Conservation (phyloP, 2,888 invertebrate species). For the Amphipoea oculea region DNA sequence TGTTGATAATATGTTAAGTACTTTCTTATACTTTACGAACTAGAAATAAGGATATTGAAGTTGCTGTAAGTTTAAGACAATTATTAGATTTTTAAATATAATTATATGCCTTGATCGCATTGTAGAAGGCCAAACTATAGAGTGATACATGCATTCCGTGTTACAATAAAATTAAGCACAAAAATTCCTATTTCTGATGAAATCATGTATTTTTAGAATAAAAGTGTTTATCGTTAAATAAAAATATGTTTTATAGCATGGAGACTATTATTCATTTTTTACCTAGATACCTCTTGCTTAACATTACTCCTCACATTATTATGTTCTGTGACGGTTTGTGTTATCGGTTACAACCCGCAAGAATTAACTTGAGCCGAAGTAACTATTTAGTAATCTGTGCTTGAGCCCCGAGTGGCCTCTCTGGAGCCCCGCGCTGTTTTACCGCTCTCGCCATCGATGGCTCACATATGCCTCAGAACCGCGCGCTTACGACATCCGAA, state of each 20-base stretch:
- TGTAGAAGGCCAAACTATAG: neutral
- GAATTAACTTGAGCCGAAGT: no score
- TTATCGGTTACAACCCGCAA: neutral
- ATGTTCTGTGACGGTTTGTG: neutral
- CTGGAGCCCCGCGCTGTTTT: neutral
- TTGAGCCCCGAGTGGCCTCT: neutral
- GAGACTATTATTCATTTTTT: neutral
- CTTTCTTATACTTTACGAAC: constrained; percentile 3
- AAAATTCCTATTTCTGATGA: neutral
- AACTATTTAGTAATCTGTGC: no score
- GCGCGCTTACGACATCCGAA: no score
- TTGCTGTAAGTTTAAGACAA: constrained; percentile 31
- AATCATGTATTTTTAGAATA: constrained; percentile 35
- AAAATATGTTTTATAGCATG: constrained; percentile 6
- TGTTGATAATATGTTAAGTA: constrained; percentile 16
- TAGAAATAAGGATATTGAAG: constrained; percentile 23
- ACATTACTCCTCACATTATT: neutral
- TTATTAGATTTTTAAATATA: constrained; percentile 7
- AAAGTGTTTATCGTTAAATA: constrained; percentile 26
- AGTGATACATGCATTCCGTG: constrained; percentile 40
- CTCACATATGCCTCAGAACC: no score
- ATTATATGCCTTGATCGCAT: neutral
- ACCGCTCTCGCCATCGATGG: no score
- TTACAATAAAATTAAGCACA: neutral
- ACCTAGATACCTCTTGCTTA: neutral